Conservation (phyloP, 2,797 vertebrate genomes). For the Podarcis lilfordi region DNA sequence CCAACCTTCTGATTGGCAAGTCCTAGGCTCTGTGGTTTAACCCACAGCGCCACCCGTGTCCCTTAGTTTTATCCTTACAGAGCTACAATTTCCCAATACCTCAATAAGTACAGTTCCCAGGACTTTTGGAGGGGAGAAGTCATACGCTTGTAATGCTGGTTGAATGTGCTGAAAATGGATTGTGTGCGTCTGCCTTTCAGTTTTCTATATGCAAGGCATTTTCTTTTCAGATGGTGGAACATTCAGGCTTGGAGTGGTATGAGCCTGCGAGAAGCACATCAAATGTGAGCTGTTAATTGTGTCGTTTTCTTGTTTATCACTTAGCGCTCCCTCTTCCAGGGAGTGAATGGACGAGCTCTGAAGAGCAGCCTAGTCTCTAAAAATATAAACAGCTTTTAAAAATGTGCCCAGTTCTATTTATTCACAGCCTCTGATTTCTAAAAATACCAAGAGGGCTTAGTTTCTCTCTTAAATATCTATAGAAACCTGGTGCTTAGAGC, state of each 20-base stretch:
- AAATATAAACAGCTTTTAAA: constrained; percentile 12
- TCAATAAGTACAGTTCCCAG: too few relatives aligned
- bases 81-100: too few relatives aligned
- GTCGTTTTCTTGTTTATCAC: background rate
- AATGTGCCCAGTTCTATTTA: constrained; percentile 20
- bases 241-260: background rate
- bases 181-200: background rate
- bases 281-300: too few relatives aligned
- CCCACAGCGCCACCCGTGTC: too few relatives aligned
- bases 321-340: background rate
- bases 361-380: background rate
- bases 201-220: background rate
- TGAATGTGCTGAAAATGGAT: too few relatives aligned
- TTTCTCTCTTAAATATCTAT: background rate
- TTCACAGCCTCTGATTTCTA: background rate
- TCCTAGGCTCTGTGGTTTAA: too few relatives aligned
- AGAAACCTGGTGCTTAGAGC: background rate
- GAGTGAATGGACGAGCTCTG: constrained; percentile 1
- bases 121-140: too few relatives aligned
- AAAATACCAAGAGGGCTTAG: constrained; percentile 9
- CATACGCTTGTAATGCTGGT: too few relatives aligned
- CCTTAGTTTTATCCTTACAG: too few relatives aligned
- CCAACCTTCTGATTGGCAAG: too few relatives aligned
- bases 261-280: background rate
- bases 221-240: background rate